A percentile compares a stretch with the other conserved stretches of the same genome.
phyloP scores from a whole-genome alignment of 30 jellyfish, hydroid and myxozoan genomes.

The Turritopsis rubra region DNA sequence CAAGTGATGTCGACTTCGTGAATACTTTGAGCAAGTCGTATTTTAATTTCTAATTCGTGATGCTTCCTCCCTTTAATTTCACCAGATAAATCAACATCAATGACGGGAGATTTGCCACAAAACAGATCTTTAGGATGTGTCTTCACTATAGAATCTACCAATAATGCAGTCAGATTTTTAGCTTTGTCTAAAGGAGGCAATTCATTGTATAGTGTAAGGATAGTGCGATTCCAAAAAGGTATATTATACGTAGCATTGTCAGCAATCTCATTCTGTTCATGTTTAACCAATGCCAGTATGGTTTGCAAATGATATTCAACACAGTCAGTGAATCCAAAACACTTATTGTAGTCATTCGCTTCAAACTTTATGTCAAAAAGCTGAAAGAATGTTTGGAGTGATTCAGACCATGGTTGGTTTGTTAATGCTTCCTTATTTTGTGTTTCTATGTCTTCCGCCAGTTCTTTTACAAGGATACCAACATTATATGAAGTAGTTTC shows the following conservation, averaged over 20 bases:
- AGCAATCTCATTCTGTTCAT: constrained; percentile 29
- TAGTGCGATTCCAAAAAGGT: constrained; percentile 22
- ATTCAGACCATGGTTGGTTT: constrained; percentile 32
- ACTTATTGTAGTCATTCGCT: constrained; percentile 22
- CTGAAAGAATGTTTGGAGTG: constrained; percentile 22
- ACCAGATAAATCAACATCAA: constrained; percentile 29
- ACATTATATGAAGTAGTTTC: not conserved
- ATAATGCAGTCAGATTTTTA: not conserved
- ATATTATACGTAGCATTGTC: constrained; percentile 18
- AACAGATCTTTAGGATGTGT: constrained; percentile 19
- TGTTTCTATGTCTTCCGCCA: constrained; percentile 21
- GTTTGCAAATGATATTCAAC: constrained; percentile 16
- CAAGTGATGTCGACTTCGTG: constrained; percentile 35
- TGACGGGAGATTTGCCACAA: constrained; percentile 47
- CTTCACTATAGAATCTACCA: constrained; percentile 5
- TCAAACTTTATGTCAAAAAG: constrained; percentile 24
- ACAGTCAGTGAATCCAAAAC: constrained; percentile 45
- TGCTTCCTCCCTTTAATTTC: constrained; percentile 1
- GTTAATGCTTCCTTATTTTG: not conserved
- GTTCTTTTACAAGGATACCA: constrained; percentile 6
- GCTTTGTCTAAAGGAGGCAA: constrained; percentile 14
- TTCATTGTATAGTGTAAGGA: constrained; percentile 10
- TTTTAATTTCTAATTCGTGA: not conserved
- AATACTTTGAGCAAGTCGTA: not conserved
- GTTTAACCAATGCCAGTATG: constrained; percentile 17